Conservation (phyloP, 1,140 invertebrate species). For the Berghia stephanieae region DNA sequence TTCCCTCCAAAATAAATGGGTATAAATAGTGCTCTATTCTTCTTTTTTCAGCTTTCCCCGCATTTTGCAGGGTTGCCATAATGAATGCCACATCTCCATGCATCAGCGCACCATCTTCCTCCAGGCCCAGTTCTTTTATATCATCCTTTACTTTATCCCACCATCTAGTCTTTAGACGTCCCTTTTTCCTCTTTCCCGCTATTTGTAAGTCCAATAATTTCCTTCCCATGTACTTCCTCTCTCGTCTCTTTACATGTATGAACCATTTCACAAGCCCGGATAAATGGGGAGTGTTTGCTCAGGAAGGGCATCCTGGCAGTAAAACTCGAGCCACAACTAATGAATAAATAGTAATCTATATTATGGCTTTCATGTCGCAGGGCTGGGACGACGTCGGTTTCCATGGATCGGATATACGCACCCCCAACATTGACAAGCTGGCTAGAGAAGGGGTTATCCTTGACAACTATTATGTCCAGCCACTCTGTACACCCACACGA, state of each 20-base stretch:
- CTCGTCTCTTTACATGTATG: not conserved
- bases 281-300: not conserved
- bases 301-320: not conserved
- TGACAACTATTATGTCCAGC: slow-evolving; percentile 65
- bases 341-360: not conserved
- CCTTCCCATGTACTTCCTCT: not conserved
- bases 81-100: too few relatives aligned
- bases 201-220: too few relatives aligned
- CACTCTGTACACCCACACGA: slow-evolving; percentile 63
- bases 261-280: not conserved
- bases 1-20: too few relatives aligned
- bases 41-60: too few relatives aligned
- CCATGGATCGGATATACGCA: slow-evolving; percentile 77
- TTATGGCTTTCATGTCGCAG: slow-evolving; percentile 65
- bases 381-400: slow-evolving; percentile 92
- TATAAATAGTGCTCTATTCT: not conserved
- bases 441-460: slow-evolving; percentile 58
- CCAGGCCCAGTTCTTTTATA: too few relatives aligned
- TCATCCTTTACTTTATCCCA: too few relatives aligned
- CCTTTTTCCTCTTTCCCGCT: too few relatives aligned
- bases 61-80: too few relatives aligned
- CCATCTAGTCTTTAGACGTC: too few relatives aligned
- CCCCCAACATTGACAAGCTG: slow-evolving; percentile 60
- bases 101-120: too few relatives aligned
- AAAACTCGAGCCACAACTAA: not conserved